Conservation (phyloP, 2,113 vertebrate species). For the Passer domesticus region DNA sequence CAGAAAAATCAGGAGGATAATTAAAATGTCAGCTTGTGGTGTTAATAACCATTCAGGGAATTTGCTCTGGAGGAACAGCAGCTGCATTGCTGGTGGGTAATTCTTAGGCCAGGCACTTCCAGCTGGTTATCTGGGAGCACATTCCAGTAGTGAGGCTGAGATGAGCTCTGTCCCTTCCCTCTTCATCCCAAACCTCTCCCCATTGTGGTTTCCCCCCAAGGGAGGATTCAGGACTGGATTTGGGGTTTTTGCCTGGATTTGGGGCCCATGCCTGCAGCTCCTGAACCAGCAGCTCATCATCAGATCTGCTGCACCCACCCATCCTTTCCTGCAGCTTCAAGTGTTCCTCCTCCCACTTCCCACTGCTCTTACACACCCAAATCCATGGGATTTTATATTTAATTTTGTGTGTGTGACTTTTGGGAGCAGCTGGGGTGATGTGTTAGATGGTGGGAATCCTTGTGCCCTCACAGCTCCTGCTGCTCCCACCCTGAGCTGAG, state of each 20-base stretch:
- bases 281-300: neutral
- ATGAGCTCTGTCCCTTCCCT: neutral
- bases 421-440: neutral
- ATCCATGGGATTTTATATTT: neutral
- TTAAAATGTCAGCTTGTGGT: neutral
- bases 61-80: neutral
- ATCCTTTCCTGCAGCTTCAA: neutral
- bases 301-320: neutral
- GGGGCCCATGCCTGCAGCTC: fast-evolving
- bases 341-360: neutral
- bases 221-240: neutral
- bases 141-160: fast-evolving
- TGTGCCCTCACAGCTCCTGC: neutral
- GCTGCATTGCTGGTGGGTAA: neutral
- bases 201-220: neutral
- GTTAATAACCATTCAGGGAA: neutral
- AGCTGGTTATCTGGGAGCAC: neutral
- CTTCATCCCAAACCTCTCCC: neutral
- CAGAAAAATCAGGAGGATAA: neutral
- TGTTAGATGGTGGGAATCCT: neutral
- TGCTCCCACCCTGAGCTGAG: neutral
- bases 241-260: neutral
- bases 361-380: neutral
- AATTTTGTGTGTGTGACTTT: neutral
- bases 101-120: neutral